Evolutionary conservation across 1,140 invertebrate species (phyloP), one percentile per base, ranked within the genome.

Genomic region (Tetramorium simillimum): DNA sequence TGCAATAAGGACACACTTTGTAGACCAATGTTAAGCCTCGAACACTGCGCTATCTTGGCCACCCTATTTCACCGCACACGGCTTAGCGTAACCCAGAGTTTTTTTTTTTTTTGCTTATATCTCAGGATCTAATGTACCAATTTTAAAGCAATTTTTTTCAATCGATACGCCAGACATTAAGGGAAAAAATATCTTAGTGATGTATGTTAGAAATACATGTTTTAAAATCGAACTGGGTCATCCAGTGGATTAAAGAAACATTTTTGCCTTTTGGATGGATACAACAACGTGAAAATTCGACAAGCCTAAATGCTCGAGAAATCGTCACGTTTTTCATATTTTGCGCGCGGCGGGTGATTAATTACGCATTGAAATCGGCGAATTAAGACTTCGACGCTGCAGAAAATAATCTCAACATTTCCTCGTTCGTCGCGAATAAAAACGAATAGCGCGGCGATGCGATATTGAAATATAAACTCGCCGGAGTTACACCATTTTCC

Each of bases 401-500:
- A 24, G 12, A 18, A 33, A 51, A 69, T 80, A 37, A 67, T 67
- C n/a, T 51, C 28, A 21, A 65, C n/a, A 2, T 40, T 33, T 21
- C 12, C 3, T 37, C 60, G 24, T 78, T 37, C 60, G 24, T 78
- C 12, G 18, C 40, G 0, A 33, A 33, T 46, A 65, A 49, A 65
- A 63, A 78, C 65, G 24, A 9, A 49, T 28, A 4, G 12, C n/a
- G n/a, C 2, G 9, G n/a, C 7, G 18, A 37, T 24, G 6, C 3
- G 10, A 6, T n/a, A 33, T 43, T 21, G 24, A 1, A 5, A 56
- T 43, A 40, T 72, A 43, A 56, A 72, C 18, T 24, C 33, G 10
- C 46, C 18, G 16, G 12, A 81, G 58, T 70, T 70, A 46, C 10
- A 70, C 16, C 37, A 28, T 16, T 81, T 81, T 56, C 49, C 28